Percentiles rank a stretch among this genome's conserved stretches.
Evolutionary conservation across 37 sponge, comb jelly and placozoan species (phyloP).

Genomic region (Dysidea cf. avara): DNA sequence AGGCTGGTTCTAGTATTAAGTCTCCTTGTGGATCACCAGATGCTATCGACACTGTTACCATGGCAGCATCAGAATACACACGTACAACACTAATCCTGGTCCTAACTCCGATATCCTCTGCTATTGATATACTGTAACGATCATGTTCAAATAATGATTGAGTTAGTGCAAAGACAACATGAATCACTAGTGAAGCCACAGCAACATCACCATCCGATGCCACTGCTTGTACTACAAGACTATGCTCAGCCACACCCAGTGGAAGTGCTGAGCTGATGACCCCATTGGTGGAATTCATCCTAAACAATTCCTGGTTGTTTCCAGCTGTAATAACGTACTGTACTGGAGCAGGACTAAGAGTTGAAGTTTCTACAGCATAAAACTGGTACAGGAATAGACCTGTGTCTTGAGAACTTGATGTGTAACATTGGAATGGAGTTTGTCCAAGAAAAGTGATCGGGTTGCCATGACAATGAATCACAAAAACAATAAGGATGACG

Average conservation of each 20-base stretch:
- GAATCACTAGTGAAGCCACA: slow-evolving; percentile 7
- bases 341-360: too few species aligned
- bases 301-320: too few species aligned
- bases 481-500: too few species aligned
- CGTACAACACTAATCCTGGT: slow-evolving; percentile 7
- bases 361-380: slow-evolving; percentile 19
- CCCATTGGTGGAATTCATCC: too few species aligned
- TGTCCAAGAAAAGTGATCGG: slow-evolving; percentile 41
- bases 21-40: slow-evolving; percentile 31
- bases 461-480: too few species aligned
- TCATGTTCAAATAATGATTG: slow-evolving; percentile 39
- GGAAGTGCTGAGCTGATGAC: too few species aligned
- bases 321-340: too few species aligned
- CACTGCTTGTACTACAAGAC: slow-evolving; percentile 24
- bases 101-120: slow-evolving; percentile 15
- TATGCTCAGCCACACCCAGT: slow-evolving; percentile 9
- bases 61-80: slow-evolving; percentile 9
- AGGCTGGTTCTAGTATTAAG: slow-evolving; percentile 23
- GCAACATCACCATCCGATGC: not conserved
- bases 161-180: slow-evolving; percentile 10
- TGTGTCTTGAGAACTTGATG: slow-evolving; percentile 7
- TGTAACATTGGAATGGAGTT: slow-evolving; percentile 36
- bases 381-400: slow-evolving; percentile 38
- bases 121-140: not conserved
- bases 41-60: slow-evolving; percentile 6